These are phyloP conservation scores for Asarcornis scutulata DNA, from an alignment of 2,113 vertebrate genomes.

Conservation along the genomic window DNA sequence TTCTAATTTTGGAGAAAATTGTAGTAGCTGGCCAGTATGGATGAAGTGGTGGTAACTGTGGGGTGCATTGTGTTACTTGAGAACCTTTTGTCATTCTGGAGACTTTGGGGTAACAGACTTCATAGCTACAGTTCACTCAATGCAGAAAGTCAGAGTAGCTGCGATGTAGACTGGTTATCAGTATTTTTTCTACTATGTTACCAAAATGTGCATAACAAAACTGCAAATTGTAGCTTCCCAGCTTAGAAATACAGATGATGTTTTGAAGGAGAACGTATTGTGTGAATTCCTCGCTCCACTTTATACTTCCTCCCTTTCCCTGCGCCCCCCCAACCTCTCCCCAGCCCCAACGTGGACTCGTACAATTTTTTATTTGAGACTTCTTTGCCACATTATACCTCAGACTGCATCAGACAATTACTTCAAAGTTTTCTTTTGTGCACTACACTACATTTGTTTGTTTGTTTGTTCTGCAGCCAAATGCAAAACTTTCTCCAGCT, in stretches of 20 bases:
- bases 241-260: not conserved
- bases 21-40: not conserved
- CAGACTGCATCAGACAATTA: not conserved
- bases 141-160: not conserved
- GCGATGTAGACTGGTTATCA: not conserved
- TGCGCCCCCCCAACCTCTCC: not conserved
- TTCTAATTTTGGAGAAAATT: not conserved
- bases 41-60: not conserved
- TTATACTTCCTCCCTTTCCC: not conserved
- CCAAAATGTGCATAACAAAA: not conserved
- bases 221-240: not conserved
- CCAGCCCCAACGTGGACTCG: not conserved
- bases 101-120: not conserved
- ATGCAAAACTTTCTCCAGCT: conserved; percentile 35
- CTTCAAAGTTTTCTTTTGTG: conserved; percentile 50
- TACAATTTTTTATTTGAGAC: not conserved
- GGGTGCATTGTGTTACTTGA: no score
- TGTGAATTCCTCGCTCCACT: not conserved
- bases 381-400: not conserved
- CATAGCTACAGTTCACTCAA: accelerated
- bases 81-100: not conserved
- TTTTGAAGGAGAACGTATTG: not conserved
- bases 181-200: not conserved
- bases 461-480: conserved; percentile 63
- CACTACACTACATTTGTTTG: not conserved